Evolutionary conservation across 2,113 vertebrate species (phyloP).

Genomic region (Eublepharis macularius): DNA sequence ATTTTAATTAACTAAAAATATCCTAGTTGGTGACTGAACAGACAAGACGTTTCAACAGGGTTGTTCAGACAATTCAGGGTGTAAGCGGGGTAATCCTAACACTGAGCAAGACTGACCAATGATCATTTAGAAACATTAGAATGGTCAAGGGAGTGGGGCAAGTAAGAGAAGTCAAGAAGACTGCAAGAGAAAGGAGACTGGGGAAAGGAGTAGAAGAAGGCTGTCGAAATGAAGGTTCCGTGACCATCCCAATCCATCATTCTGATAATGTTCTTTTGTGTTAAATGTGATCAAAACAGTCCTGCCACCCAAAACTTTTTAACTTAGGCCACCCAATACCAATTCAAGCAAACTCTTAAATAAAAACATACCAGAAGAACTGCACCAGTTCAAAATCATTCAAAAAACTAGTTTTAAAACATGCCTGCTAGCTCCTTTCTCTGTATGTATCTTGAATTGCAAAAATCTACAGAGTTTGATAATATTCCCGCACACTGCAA

Average conservation of each 20-base stretch:
- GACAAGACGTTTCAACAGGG: too few relatives aligned
- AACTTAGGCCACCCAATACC: neutral
- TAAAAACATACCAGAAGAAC: too few relatives aligned
- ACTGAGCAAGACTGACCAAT: too few relatives aligned
- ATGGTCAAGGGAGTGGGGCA: neutral
- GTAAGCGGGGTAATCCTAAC: too few relatives aligned
- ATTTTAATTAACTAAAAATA: too few relatives aligned
- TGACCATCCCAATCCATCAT: neutral
- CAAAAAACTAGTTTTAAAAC: neutral
- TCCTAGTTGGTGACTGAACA: too few relatives aligned
- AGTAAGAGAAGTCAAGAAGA: neutral
- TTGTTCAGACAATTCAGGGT: too few relatives aligned
- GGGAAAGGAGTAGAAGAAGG: neutral
- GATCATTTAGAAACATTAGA: neutral
- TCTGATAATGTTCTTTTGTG: neutral
- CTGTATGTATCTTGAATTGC: neutral
- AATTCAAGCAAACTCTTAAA: neutral
- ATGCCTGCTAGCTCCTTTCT: neutral
- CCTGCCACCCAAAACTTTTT: neutral
- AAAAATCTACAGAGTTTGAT: neutral
- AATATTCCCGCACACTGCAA: neutral
- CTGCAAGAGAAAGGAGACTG: neutral
- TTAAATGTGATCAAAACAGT: neutral
- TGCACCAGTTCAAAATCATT: neutral
- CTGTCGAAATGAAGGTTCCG: neutral